Percentiles rank a stretch among this genome's conserved stretches.
Evolutionary conservation across 2,888 invertebrate genomes (phyloP).

Genomic region (Chalcis sispes): DNA sequence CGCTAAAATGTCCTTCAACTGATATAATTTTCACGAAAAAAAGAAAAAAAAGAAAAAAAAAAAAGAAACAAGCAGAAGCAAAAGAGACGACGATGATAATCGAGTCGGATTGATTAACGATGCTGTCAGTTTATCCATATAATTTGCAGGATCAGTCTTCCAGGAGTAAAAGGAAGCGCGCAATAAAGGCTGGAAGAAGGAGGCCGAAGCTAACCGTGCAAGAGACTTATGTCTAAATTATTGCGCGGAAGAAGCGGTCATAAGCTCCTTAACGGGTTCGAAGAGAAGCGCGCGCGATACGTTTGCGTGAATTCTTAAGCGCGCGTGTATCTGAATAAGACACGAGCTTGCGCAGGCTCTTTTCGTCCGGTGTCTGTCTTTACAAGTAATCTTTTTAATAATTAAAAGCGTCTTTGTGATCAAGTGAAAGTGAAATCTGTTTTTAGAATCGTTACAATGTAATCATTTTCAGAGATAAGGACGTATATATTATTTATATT

Average conservation of each 20-base stretch:
- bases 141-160: slow-evolving; percentile 40
- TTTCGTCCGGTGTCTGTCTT: no score
- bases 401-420: no score
- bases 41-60: no score
- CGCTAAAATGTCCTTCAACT: no score
- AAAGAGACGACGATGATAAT: slow-evolving; percentile 12
- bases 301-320: neutral
- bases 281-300: neutral
- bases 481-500: no score
- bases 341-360: neutral
- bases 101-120: slow-evolving; percentile 38
- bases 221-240: slow-evolving; percentile 49
- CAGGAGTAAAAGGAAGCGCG: neutral
- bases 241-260: slow-evolving; percentile 15
- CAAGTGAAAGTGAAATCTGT: no score
- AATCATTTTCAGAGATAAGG: no score
- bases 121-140: slow-evolving; percentile 23
- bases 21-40: no score
- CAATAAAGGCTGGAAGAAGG: slow-evolving; percentile 25
- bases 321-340: neutral
- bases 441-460: no score
- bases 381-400: no score
- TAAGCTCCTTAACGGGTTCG: slow-evolving; percentile 34
- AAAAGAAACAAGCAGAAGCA: no score
- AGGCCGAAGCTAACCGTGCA: neutral